phyloP scores from a whole-genome alignment of 2,888 invertebrate genomes.

The Netelia inedita region DNA sequence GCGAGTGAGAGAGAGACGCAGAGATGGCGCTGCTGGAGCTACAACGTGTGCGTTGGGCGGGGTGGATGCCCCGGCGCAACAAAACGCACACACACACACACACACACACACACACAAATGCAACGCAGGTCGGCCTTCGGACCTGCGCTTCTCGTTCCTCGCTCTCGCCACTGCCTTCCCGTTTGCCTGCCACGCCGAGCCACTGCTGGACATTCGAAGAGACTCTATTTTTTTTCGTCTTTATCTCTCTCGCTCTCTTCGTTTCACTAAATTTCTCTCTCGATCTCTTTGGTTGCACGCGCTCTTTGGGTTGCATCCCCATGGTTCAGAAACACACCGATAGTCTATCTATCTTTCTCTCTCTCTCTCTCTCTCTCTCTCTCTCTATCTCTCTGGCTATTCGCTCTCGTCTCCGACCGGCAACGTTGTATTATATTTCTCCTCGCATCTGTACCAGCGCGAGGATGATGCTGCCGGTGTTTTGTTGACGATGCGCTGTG shows the following conservation, averaged over 20 bases:
- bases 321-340: constrained; percentile 67
- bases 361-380: constrained; percentile 36
- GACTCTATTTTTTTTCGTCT: constrained; percentile 59
- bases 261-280: constrained; percentile 53
- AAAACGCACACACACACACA: constrained; percentile 34
- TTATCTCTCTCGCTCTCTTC: constrained; percentile 59
- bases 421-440: constrained; percentile 61
- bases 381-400: constrained; percentile 44
- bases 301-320: constrained; percentile 69
- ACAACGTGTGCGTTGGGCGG: constrained; percentile 62
- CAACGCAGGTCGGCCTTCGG: constrained; percentile 63
- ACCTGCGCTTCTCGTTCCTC: constrained; percentile 80
- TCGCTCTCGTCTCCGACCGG: constrained; percentile 47
- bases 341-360: constrained; percentile 26
- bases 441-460: constrained; percentile 10
- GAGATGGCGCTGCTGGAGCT: constrained; percentile 22
- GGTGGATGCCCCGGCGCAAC: constrained; percentile 62
- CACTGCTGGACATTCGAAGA: constrained; percentile 56
- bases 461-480: constrained; percentile 53
- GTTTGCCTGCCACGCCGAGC: constrained; percentile 51
- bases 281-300: constrained; percentile 72
- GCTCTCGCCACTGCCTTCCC: constrained; percentile 62
- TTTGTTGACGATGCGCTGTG: constrained; percentile 50
- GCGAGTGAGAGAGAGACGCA: constrained; percentile 14
- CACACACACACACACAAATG: constrained; percentile 24